Base-by-base conservation (phyloP, 2,888 invertebrate species). In the Frankliniella fusca region DNA sequence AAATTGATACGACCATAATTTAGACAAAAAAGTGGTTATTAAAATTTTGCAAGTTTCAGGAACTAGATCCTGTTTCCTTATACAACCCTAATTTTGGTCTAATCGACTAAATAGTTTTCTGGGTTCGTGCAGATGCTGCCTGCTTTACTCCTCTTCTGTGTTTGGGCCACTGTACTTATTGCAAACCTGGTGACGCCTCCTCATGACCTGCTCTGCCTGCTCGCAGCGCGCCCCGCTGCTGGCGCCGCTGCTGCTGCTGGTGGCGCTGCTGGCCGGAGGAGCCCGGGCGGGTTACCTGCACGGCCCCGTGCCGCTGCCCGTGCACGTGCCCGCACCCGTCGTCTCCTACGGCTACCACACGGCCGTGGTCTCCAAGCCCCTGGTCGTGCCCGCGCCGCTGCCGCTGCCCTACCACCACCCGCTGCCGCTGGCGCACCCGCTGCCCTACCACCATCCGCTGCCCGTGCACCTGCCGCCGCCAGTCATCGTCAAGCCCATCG, bases 341-440 rank as follows among this genome's bases (percentile, higher is more conserved):
- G 70, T 76, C 11, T 76, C 70, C 11, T 76, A 76, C 70, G 70
- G 70, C 70, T 76, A 76, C 70, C 70, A 76, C 27, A 76, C 70
- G 70, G 70, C 70, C 70, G 70, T 76, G 23, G 70, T 76, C 27
- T 11, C 70, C 70, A 76, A 76, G 70, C 70, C 70, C 23, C 27
- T 76, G 27, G 27, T 76, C 23, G 23, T 27, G 23, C 70, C n/a
- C 70, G 8, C 27, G 27, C 70, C 70, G 10, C 70, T 70, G 70
- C 23, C 20, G 3, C 70, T 27, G 70, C 70, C 70, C 70, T 12
- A 27, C 23, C 23, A 23, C 12, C 27, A 76, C 70, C 70, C 70
- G 61, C 61, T n/a, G 20, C 70, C 27, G 27, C 70, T 27, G 27
- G 27, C n/a, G 61, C 61, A 70, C 70, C 23, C n/a, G 10, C 70